phyloP scores from a whole-genome alignment of 2,888 invertebrate species.

The Chloromyia formosa region DNA sequence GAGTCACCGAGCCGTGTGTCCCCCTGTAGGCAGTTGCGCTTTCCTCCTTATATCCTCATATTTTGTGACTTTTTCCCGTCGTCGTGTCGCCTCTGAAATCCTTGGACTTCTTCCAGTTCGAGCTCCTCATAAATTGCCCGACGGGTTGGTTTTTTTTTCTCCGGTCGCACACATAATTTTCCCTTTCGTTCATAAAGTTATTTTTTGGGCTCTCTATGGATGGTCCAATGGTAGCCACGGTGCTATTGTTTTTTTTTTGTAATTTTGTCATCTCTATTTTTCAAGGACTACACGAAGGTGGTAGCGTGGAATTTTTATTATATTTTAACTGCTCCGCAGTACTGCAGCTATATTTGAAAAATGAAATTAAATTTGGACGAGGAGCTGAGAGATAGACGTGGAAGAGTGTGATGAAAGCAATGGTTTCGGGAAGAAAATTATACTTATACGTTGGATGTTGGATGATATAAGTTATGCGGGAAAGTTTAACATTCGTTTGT shows the following conservation, averaged over 20 bases:
- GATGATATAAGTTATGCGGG: neutral
- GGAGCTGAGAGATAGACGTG: slow-evolving; percentile 20
- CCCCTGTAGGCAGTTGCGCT: neutral
- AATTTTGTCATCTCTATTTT: neutral
- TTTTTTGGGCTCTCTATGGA: too few species aligned
- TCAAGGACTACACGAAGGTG: neutral
- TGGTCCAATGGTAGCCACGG: slow-evolving; percentile 7
- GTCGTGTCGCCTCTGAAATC: neutral
- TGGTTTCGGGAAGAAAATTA: neutral
- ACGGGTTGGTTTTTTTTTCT: neutral
- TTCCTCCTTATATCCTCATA: neutral
- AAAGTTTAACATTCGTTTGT: neutral
- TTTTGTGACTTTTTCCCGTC: neutral
- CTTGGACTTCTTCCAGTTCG: neutral
- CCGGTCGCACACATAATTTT: slow-evolving; percentile 40
- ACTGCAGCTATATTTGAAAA: slow-evolving; percentile 43
- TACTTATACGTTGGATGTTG: neutral
- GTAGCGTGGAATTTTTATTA: slow-evolving; percentile 38
- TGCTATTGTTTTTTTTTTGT: neutral
- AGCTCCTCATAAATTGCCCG: neutral
- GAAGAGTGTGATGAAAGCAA: slow-evolving; percentile 23
- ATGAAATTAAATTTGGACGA: slow-evolving; percentile 48
- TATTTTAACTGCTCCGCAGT: slow-evolving; percentile 16
- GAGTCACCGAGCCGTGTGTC: neutral
- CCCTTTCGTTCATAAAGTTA: slow-evolving; percentile 20